A percentile compares a stretch with the other conserved stretches of the same genome.
These are phyloP conservation scores for Aurelia sp. DNA, from an alignment of 30 jellyfish, hydroid and myxozoan species.

Conservation along the genomic window DNA sequence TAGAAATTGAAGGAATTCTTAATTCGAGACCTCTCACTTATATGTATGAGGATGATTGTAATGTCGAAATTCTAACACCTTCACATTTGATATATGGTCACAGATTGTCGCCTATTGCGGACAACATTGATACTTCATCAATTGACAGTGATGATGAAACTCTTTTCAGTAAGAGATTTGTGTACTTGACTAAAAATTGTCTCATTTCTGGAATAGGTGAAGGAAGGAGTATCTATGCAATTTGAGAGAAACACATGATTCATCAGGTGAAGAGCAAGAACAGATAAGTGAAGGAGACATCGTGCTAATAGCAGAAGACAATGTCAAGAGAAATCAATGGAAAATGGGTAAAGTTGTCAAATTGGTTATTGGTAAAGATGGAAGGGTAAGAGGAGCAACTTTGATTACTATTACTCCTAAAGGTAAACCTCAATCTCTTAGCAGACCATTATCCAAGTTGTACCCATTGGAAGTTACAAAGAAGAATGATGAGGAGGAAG, in stretches of 20 bases:
- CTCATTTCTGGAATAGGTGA: slow-evolving; percentile 64
- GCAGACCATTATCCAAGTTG: slow-evolving; percentile 21
- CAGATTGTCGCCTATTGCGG: slow-evolving; percentile 3
- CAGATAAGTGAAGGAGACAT: slow-evolving; percentile 27
- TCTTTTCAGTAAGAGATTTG: slow-evolving; percentile 20
- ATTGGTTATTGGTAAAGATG: slow-evolving; percentile 25
- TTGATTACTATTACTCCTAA: slow-evolving; percentile 7
- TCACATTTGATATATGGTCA: slow-evolving; percentile 19
- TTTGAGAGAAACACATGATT: slow-evolving; percentile 33
- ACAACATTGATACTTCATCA: no score
- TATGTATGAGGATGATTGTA: not conserved
- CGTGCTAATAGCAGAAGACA: slow-evolving; percentile 40
- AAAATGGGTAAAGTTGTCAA: slow-evolving; percentile 26
- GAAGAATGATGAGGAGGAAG: not conserved
- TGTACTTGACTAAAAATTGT: not conserved
- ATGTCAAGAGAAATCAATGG: slow-evolving; percentile 46
- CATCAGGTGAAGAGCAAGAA: not conserved
- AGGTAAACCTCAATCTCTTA: slow-evolving; percentile 6
- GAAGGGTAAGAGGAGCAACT: slow-evolving; percentile 44
- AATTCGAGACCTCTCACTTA: not conserved
- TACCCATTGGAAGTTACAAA: slow-evolving; percentile 1
- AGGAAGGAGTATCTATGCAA: slow-evolving; percentile 45
- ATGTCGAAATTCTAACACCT: slow-evolving; percentile 41
- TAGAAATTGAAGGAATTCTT: slow-evolving; percentile 35
- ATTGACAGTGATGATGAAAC: not conserved